Conservation (phyloP, 1,140 invertebrate genomes). For the Papilio machaon region DNA sequence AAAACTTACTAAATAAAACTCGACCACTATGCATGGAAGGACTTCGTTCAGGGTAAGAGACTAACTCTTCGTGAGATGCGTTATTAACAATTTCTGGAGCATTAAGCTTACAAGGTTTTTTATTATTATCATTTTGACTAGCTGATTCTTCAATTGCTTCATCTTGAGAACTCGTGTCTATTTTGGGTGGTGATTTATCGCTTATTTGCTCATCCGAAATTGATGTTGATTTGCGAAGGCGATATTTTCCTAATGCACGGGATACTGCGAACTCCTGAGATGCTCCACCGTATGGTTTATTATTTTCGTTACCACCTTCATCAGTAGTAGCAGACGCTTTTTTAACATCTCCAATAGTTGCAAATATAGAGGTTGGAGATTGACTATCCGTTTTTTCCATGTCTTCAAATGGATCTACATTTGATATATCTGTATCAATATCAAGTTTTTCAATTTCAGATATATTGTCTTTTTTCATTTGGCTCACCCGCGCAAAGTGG, state of each 20-base stretch:
- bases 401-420: conserved; percentile 84
- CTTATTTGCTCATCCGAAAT: conserved; percentile 85
- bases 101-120: conserved; percentile 64
- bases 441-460: conserved; percentile 79
- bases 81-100: conserved; percentile 76
- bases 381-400: conserved; percentile 84
- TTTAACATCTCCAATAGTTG: conserved; percentile 88
- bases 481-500: conserved; percentile 78
- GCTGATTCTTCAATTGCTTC: conserved; percentile 57
- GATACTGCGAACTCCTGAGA: conserved; percentile 92
- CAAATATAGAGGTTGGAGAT: conserved; percentile 86
- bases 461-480: conserved; percentile 79
- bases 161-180: conserved; percentile 74
- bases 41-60: conserved; percentile 83
- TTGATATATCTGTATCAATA: conserved; percentile 82
- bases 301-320: conserved; percentile 83
- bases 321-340: conserved; percentile 82
- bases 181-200: conserved; percentile 79
- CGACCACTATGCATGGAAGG: conserved; percentile 84
- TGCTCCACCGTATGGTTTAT: conserved; percentile 78
- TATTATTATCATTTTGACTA: conserved; percentile 67
- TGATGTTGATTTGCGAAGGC: conserved; percentile 88
- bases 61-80: conserved; percentile 72
- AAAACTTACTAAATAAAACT: conserved; percentile 83
- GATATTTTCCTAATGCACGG: conserved; percentile 90